Evolutionary conservation across 2,113 vertebrate species (phyloP), one percentile per base, ranked within the genome.

Genomic region (Pollachius pollachius): DNA sequence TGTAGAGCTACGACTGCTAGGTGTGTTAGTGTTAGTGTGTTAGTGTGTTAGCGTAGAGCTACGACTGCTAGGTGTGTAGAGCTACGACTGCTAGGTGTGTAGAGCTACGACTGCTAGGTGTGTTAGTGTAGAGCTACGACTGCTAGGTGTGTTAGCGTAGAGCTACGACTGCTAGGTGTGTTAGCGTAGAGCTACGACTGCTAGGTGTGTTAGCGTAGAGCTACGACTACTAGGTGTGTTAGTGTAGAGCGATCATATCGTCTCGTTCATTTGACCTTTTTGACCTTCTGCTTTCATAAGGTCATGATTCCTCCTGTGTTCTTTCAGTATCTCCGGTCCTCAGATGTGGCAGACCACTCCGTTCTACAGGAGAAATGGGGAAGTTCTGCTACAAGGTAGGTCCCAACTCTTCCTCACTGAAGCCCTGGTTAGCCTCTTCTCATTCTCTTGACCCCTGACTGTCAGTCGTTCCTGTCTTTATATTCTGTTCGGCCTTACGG

Each of bases 351-450:
- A 62, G 60, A 25, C 4, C 60, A 62, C 19, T 62, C 60, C 60
- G 23, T 62, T 62, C 60, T 30, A 62, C 60, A 62, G 60, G 60
- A 62, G 27, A 25, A 25, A 62, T 16, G 60, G 60, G 21, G 60
- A 25, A 30, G 60, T 62, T 15, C 60, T 62, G 19, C 60, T 62
- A 25, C 60, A 62, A 62, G 60, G 60, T 62, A 62, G 4, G 60
- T 25, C 18, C 13, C 16, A 13, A 9, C 2, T 57, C 15, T 57
- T 57, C 13, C 54, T 57, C 15, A 17, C 54, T 54, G 1, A 15
- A 48, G 1, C 11, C 13, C 54, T 57, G 3, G 17, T 17, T 57
- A 57, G 16, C n/a, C 15, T 16, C 7, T 12, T 17, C 15, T n/a
- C 1, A 1, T 12, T 21, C 1, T 21, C 19, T 60, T 8, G 21